Conservation (phyloP, 23 tunicate genomes). For the Styela plicata region DNA sequence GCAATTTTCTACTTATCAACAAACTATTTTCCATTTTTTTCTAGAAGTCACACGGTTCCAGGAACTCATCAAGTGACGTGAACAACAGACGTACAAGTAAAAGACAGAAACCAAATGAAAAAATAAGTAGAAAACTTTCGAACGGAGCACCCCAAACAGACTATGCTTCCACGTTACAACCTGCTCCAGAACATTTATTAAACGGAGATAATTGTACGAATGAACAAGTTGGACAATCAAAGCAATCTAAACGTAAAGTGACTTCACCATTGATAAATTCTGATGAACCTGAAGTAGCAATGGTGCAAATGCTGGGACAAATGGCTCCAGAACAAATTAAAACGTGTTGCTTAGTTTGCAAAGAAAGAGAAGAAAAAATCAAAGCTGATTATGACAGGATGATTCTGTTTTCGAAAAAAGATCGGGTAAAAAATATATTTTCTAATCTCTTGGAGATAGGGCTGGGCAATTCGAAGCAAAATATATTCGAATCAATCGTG, state of each 20-base stretch:
- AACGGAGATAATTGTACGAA: not conserved
- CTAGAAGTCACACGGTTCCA: no score
- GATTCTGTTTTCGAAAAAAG: slow-evolving; percentile 82
- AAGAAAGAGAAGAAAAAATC: slow-evolving; percentile 63
- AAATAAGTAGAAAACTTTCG: not conserved
- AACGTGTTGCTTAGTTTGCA: slow-evolving; percentile 53
- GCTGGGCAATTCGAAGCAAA: no score
- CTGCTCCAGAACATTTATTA: not conserved
- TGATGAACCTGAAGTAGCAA: not conserved
- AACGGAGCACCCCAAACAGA: not conserved
- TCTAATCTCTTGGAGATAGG: no score
- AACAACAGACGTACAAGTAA: not conserved
- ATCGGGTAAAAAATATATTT: slow-evolving; percentile 52
- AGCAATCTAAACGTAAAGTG: not conserved
- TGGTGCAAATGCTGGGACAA: not conserved
- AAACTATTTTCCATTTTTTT: no score
- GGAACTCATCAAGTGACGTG: not conserved
- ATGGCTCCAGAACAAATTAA: not conserved
- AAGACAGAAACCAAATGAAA: slow-evolving; percentile 3
- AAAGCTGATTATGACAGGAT: slow-evolving; percentile 76
- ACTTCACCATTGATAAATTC: not conserved
- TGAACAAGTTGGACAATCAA: not conserved
- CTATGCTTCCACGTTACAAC: slow-evolving; percentile 4
- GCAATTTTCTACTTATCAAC: no score
- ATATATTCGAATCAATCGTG: no score